Percentiles rank a stretch among this genome's conserved stretches.
Evolutionary conservation across 2,113 vertebrate genomes (phyloP).

Genomic region (Callionymus lyra): DNA sequence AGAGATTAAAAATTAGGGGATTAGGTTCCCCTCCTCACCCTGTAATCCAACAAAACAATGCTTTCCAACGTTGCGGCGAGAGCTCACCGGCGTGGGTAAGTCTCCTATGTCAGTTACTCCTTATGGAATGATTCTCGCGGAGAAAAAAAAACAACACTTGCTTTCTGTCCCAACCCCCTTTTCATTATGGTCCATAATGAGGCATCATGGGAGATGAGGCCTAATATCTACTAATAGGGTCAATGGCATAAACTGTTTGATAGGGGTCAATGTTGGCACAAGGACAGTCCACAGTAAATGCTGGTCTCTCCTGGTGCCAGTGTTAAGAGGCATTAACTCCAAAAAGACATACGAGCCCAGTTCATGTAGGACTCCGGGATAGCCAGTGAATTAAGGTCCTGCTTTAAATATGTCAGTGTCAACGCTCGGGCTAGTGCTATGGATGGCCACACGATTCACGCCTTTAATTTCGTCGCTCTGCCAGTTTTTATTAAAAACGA

Average conservation of each 20-base stretch:
- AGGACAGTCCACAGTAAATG: slow-evolving; percentile 44
- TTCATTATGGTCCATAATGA: slow-evolving; percentile 54
- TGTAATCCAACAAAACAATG: slow-evolving; percentile 70
- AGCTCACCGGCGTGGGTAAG: slow-evolving; percentile 54
- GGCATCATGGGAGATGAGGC: slow-evolving; percentile 57
- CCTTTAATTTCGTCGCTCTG: slow-evolving; percentile 73
- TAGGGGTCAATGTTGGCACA: slow-evolving; percentile 43
- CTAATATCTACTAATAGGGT: slow-evolving; percentile 64
- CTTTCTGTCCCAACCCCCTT: slow-evolving; percentile 46
- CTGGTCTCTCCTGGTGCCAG: slow-evolving; percentile 35
- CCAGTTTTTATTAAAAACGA: slow-evolving; percentile 76
- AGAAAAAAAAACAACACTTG: slow-evolving; percentile 52
- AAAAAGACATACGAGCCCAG: slow-evolving; percentile 32
- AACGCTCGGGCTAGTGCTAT: slow-evolving; percentile 48
- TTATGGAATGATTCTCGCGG: slow-evolving; percentile 64
- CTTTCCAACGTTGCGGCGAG: slow-evolving; percentile 47
- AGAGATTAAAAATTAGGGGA: slow-evolving; percentile 69
- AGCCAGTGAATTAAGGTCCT: slow-evolving; percentile 48
- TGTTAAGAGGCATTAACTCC: not conserved
- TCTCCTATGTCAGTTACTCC: slow-evolving; percentile 61
- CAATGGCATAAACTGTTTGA: slow-evolving; percentile 57
- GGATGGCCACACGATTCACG: slow-evolving; percentile 58
- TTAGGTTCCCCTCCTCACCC: slow-evolving; percentile 59
- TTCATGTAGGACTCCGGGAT: slow-evolving; percentile 54
- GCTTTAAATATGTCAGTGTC: slow-evolving; percentile 68